Evolutionary conservation across 1,140 invertebrate species (phyloP).

Genomic region (Homarus americanus): DNA sequence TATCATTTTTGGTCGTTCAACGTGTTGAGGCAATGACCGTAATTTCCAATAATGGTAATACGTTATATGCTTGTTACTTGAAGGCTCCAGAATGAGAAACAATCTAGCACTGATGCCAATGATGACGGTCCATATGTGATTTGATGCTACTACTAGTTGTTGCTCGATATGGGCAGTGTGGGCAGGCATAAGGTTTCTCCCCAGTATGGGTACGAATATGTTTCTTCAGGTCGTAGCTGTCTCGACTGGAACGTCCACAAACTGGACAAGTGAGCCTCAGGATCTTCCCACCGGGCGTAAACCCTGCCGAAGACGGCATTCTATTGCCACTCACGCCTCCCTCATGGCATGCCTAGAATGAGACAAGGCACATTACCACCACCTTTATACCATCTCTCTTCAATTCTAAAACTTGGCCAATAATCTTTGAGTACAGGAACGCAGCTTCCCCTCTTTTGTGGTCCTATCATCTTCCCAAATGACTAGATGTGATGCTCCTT

Average conservation of each 20-base stretch:
- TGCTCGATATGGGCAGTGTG: constrained; percentile 55
- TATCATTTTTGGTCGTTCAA: too few species aligned
- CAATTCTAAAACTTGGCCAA: constrained; percentile 15
- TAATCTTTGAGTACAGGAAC: background rate
- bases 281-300: constrained; percentile 37
- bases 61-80: too few species aligned
- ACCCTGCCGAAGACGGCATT: constrained; percentile 30
- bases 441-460: constrained; percentile 15
- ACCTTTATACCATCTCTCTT: constrained; percentile 29
- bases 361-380: constrained; percentile 62
- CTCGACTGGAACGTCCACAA: constrained; percentile 61
- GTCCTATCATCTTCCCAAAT: constrained; percentile 19
- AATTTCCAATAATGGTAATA: too few species aligned
- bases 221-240: constrained; percentile 69
- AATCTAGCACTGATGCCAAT: constrained; percentile 30
- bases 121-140: constrained; percentile 52
- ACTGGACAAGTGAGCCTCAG: constrained; percentile 57
- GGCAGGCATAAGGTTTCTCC: constrained; percentile 53
- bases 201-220: constrained; percentile 60
- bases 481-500: constrained; percentile 32
- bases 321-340: constrained; percentile 59
- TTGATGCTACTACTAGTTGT: constrained; percentile 67
- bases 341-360: constrained; percentile 61
- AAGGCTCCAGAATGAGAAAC: too few species aligned
- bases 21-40: too few species aligned